Evolutionary conservation across 2,888 invertebrate genomes (phyloP).

Genomic region (Platypus cylindrus): DNA sequence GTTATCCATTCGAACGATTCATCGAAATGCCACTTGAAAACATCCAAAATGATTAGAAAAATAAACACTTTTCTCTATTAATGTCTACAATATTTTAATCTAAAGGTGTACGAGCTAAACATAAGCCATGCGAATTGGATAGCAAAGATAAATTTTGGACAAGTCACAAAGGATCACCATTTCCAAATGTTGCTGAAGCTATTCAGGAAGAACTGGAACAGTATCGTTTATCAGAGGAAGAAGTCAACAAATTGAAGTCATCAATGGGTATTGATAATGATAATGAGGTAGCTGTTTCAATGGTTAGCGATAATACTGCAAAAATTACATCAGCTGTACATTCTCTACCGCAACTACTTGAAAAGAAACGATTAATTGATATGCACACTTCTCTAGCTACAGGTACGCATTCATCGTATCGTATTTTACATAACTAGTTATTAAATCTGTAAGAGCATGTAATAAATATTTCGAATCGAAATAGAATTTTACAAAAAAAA

Average conservation of each 20-base stretch:
- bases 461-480: background rate
- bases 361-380: slow-evolving; percentile 93
- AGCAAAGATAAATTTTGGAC: slow-evolving; percentile 85
- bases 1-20: too few species aligned
- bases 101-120: slow-evolving; percentile 56
- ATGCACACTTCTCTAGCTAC: slow-evolving; percentile 99
- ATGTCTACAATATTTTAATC: slow-evolving; percentile 1
- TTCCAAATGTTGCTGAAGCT: slow-evolving; percentile 92
- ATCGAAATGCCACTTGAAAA: too few species aligned
- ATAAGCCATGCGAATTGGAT: slow-evolving; percentile 82
- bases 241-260: slow-evolving; percentile 87
- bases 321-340: slow-evolving; percentile 89
- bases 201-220: slow-evolving; percentile 97
- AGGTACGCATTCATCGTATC: slow-evolving; percentile 42
- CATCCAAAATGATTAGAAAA: too few species aligned
- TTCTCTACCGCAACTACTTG: slow-evolving; percentile 90
- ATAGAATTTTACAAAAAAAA: background rate
- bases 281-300: slow-evolving; percentile 68
- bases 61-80: too few species aligned
- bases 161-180: slow-evolving; percentile 86
- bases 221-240: slow-evolving; percentile 82
- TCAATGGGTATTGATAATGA: slow-evolving; percentile 91
- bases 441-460: too few species aligned
- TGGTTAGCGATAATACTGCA: slow-evolving; percentile 88
- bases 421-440: too few species aligned